Percentiles rank a stretch among this genome's conserved stretches.
phyloP scores from a whole-genome alignment of 2,888 invertebrate species.

The Digitonthophagus gazella region DNA sequence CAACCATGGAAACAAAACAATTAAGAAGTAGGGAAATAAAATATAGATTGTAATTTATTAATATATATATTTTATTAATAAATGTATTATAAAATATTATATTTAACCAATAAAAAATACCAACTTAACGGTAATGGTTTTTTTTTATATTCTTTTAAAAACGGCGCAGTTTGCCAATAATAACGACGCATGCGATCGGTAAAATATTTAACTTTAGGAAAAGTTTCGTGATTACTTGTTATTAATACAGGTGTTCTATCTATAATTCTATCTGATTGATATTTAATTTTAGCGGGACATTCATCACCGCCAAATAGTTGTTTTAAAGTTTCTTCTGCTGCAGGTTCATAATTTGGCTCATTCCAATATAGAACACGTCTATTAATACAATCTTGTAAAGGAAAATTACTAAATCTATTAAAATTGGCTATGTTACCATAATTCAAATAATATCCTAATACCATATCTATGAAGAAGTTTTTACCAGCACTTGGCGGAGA shows the following conservation, averaged over 20 bases:
- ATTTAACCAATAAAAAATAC: neutral
- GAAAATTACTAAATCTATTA: neutral
- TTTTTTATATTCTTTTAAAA: constrained; percentile 1
- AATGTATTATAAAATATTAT: neutral
- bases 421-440: neutral
- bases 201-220: neutral
- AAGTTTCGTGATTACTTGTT: neutral
- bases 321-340: neutral
- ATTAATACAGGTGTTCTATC: constrained; percentile 4
- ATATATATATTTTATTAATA: too few species aligned
- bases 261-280: neutral
- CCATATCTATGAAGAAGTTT: constrained; percentile 2
- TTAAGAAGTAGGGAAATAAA: too few species aligned
- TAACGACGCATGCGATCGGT: neutral
- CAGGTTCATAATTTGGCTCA: constrained; percentile 2
- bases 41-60: too few species aligned
- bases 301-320: neutral
- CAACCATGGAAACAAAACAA: too few species aligned
- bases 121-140: neutral
- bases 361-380: constrained; percentile 8
- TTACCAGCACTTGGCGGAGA: constrained; percentile 1
- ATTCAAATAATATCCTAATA: neutral
- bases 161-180: neutral
- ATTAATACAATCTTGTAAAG: constrained; percentile 1
- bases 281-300: neutral